Conservation (phyloP, 2,113 vertebrate genomes). For the Zosterops hypoxanthus region DNA sequence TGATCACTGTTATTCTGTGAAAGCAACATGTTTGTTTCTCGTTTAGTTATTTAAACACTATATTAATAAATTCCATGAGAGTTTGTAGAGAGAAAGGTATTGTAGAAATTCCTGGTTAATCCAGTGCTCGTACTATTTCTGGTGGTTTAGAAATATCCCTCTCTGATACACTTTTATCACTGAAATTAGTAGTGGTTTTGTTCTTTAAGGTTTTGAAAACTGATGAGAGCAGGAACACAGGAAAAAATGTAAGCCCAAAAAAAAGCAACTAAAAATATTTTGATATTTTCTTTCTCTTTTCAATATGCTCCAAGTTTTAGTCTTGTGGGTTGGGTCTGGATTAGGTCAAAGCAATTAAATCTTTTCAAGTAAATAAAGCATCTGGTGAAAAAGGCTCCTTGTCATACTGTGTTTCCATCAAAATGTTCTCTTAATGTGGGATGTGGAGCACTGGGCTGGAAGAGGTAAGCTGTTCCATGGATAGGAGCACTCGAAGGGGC, state of each 20-base stretch:
- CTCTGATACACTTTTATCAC: neutral
- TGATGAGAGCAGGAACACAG: neutral
- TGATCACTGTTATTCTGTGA: neutral
- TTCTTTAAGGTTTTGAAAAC: neutral
- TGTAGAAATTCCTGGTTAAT: neutral
- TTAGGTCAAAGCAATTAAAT: conserved; percentile 53
- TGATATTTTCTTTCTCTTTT: neutral
- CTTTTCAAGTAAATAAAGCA: conserved; percentile 30
- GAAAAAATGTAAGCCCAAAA: neutral
- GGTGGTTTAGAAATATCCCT: neutral
- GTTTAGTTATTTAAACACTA: neutral
- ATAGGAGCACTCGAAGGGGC: neutral
- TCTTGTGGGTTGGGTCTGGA: neutral
- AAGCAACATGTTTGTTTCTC: neutral
- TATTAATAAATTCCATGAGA: neutral
- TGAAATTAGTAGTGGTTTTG: neutral
- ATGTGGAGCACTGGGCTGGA: conserved; percentile 5
- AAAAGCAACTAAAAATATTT: neutral
- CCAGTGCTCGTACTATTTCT: neutral
- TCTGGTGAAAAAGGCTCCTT: conserved; percentile 23
- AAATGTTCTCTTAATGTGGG: neutral
- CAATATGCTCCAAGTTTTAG: neutral
- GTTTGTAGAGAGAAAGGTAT: neutral
- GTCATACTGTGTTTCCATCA: conserved; percentile 35
- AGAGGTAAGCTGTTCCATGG: neutral